Percentiles rank a stretch among this genome's conserved stretches.
phyloP scores from a whole-genome alignment of 2,797 vertebrate genomes.

The Chelidonichthys spinosus region DNA sequence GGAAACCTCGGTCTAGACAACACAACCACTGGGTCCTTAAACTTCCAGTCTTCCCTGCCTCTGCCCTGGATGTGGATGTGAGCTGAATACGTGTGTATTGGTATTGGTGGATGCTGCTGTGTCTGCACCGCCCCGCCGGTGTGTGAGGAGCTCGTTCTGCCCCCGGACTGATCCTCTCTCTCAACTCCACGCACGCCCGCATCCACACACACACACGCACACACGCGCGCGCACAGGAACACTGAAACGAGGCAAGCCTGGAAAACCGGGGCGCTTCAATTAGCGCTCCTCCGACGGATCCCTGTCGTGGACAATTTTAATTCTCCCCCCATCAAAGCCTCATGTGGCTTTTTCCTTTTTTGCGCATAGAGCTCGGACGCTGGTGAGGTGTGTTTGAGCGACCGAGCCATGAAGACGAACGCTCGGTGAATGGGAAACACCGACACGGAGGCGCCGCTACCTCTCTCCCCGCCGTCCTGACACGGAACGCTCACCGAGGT shows the following conservation, averaged over 20 bases:
- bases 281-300: slow-evolving; percentile 51
- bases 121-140: slow-evolving; percentile 66
- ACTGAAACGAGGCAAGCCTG: slow-evolving; percentile 36
- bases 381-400: slow-evolving; percentile 46
- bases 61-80: not conserved
- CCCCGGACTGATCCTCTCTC: slow-evolving; percentile 58
- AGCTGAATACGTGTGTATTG: slow-evolving; percentile 1
- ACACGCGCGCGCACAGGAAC: slow-evolving; percentile 4
- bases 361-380: slow-evolving; percentile 54
- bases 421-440: slow-evolving; percentile 76
- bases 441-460: slow-evolving; percentile 40
- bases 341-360: slow-evolving; percentile 40
- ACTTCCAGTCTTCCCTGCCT: slow-evolving; percentile 6
- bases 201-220: not conserved
- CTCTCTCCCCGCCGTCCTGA: slow-evolving; percentile 33
- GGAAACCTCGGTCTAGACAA: not conserved
- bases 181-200: slow-evolving; percentile 5
- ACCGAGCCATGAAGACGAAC: slow-evolving; percentile 26
- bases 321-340: slow-evolving; percentile 34
- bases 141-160: slow-evolving; percentile 48
- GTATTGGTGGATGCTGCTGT: slow-evolving; percentile 20
- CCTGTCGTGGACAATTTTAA: slow-evolving; percentile 62
- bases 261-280: slow-evolving; percentile 45
- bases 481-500: slow-evolving; percentile 48
- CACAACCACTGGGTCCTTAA: not conserved